Evolutionary conservation across 2,113 vertebrate species (phyloP), one percentile per base, ranked within the genome.

Genomic region (Gasterosteus aculeatus): DNA sequence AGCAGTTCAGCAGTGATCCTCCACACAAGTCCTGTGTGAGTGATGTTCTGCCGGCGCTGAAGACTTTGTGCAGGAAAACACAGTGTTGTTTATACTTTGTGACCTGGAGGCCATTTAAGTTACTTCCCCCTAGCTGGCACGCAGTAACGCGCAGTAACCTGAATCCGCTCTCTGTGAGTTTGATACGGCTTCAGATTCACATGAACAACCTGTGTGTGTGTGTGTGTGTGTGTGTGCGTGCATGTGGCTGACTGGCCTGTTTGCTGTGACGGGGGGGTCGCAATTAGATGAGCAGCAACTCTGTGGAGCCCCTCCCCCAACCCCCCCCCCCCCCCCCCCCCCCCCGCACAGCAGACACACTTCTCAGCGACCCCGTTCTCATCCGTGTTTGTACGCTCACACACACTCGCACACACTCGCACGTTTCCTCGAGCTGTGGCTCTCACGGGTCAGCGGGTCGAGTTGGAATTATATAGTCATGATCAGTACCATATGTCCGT

Each of bases 251-350:
- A 58, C 58, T 46, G 53, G 42, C 51, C 49, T 73, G 61, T 72
- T 69, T 76, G 80, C 60, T 53, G 18, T 64, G 71, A 60, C 29
- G 22, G 77, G 29, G 46, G 18, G 53, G 61, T 26, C 66, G 72
- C 85, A 86, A 92, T 91, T 88, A 90, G 81, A 92, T 86, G 81
- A 87, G 82, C 63, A 65, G 72, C 33, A 85, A 83, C 85, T 87
- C 69, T 73, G 58, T 60, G 19, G 61, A 44, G 67, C 77, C 88
- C 88, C 72, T 82, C 82, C 87, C 80, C 88, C 83, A 5, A n/a
- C n/a, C n/a, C n/a, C n/a, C n/a, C n/a, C n/a, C n/a, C n/a, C n/a
- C n/a, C n/a, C n/a, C n/a, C n/a, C n/a, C n/a, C n/a, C 5, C 46
- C 53, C 69, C 61, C 60, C 59, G 84, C 81, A 85, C 78, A 82